Evolutionary conservation across 2,888 invertebrate genomes (phyloP).

Genomic region (Eremobia ochroleuca): DNA sequence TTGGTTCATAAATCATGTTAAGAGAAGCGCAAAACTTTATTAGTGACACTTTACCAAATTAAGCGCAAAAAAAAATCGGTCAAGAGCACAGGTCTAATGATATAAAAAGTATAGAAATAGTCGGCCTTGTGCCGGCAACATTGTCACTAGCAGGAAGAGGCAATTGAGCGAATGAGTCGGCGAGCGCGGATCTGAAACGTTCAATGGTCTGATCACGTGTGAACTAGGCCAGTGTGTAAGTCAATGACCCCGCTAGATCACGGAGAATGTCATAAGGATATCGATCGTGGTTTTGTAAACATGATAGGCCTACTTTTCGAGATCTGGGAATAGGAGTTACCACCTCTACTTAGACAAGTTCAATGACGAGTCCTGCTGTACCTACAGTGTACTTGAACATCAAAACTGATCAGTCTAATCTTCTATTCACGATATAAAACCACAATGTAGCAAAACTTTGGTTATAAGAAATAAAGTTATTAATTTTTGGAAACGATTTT

Average conservation of each 20-base stretch:
- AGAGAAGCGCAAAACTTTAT: background rate
- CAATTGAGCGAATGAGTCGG: slow-evolving; percentile 84
- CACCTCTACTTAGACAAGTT: background rate
- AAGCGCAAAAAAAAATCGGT: slow-evolving; percentile 54
- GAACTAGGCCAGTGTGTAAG: slow-evolving; percentile 85
- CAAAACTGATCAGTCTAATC: background rate
- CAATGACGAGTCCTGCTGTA: background rate
- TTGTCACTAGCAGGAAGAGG: slow-evolving; percentile 83
- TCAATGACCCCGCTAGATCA: slow-evolving; percentile 76
- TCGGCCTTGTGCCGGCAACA: slow-evolving; percentile 81
- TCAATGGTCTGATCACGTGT: slow-evolving; percentile 84
- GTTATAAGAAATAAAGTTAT: background rate
- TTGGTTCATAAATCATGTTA: slow-evolving; percentile 23
- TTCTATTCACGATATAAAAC: background rate
- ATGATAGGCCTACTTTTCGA: background rate
- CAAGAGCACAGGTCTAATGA: slow-evolving; percentile 60
- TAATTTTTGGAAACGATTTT: background rate
- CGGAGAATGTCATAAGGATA: slow-evolving; percentile 65
- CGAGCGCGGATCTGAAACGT: slow-evolving; percentile 80
- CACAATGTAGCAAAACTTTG: background rate
- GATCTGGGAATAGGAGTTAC: background rate
- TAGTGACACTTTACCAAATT: slow-evolving; percentile 1
- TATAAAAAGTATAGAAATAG: slow-evolving; percentile 66
- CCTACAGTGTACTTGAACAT: background rate
- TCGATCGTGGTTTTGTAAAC: slow-evolving; percentile 44